Evolutionary conservation across 92 coral and sea anemone species (phyloP).

Genomic region (Galaxea fascicularis): DNA sequence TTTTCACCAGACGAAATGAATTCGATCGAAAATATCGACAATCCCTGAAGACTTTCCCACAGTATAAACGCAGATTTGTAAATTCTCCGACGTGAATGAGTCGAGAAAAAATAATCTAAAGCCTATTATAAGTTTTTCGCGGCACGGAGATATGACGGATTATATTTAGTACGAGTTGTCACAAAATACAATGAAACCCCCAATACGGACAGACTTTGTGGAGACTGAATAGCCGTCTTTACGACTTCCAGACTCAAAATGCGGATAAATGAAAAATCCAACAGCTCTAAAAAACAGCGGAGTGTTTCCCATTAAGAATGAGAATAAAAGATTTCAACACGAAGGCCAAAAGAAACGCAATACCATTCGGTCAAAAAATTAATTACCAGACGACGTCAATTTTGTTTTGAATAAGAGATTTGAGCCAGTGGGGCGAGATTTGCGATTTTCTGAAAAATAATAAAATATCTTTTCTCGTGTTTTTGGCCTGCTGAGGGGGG

Average conservation of each 20-base stretch:
- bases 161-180: constrained; percentile 54
- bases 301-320: constrained; percentile 19
- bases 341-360: constrained; percentile 37
- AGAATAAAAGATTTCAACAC: constrained; percentile 30
- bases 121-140: constrained; percentile 41
- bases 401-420: constrained; percentile 42
- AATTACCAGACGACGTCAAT: constrained; percentile 38
- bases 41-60: neutral
- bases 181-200: constrained; percentile 55
- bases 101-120: constrained; percentile 48
- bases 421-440: constrained; percentile 38
- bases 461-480: constrained; percentile 44
- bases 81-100: constrained; percentile 50
- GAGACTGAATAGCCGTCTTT: constrained; percentile 45
- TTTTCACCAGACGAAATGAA: constrained; percentile 33
- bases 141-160: constrained; percentile 48
- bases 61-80: constrained; percentile 26
- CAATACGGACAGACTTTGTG: constrained; percentile 50
- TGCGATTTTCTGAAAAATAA: constrained; percentile 21
- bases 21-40: constrained; percentile 24
- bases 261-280: constrained; percentile 44
- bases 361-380: constrained; percentile 50
- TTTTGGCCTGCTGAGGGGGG: constrained; percentile 57
- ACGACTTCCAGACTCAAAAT: constrained; percentile 55
- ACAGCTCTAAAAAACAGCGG: constrained; percentile 37